Percentiles rank a stretch among this genome's conserved stretches.
phyloP scores from a whole-genome alignment of 2,797 vertebrate genomes.

The Diceros bicornis region DNA sequence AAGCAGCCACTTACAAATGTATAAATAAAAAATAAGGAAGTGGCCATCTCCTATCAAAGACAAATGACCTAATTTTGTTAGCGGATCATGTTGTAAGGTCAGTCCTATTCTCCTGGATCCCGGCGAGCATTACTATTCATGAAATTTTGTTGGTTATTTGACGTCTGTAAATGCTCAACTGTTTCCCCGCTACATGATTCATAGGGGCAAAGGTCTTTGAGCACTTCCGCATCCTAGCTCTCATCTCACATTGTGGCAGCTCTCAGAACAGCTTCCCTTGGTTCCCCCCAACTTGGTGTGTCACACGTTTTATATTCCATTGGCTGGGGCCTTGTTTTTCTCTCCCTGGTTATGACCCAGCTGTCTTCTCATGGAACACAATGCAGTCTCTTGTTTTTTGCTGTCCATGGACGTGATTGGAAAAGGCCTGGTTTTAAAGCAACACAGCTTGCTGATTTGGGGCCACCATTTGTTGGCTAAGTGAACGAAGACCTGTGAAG shows the following conservation, averaged over 20 bases:
- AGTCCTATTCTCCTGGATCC: slow-evolving; percentile 64
- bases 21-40: slow-evolving; percentile 65
- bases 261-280: rapidly evolving
- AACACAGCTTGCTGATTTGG: slow-evolving; percentile 53
- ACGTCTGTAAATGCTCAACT: slow-evolving; percentile 25
- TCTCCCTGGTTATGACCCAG: neutral
- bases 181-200: slow-evolving; percentile 81
- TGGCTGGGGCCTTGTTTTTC: slow-evolving; percentile 49
- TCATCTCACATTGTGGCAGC: neutral
- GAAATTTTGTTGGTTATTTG: slow-evolving; percentile 84
- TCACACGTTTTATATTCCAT: neutral
- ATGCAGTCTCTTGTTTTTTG: neutral
- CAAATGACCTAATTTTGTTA: slow-evolving; percentile 77
- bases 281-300: neutral
- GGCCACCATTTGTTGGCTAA: slow-evolving; percentile 60
- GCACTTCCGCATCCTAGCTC: slow-evolving; percentile 68
- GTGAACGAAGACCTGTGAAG: slow-evolving; percentile 55
- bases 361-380: slow-evolving; percentile 17
- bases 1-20: slow-evolving; percentile 72
- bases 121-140: slow-evolving; percentile 80
- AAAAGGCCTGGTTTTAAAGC: slow-evolving; percentile 25
- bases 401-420: neutral
- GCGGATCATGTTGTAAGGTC: slow-evolving; percentile 62
- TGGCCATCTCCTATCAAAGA: slow-evolving; percentile 51
- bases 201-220: slow-evolving; percentile 84